These are phyloP conservation scores for Macropis europaea DNA, from an alignment of 2,888 invertebrate species.

Conservation along the genomic window DNA sequence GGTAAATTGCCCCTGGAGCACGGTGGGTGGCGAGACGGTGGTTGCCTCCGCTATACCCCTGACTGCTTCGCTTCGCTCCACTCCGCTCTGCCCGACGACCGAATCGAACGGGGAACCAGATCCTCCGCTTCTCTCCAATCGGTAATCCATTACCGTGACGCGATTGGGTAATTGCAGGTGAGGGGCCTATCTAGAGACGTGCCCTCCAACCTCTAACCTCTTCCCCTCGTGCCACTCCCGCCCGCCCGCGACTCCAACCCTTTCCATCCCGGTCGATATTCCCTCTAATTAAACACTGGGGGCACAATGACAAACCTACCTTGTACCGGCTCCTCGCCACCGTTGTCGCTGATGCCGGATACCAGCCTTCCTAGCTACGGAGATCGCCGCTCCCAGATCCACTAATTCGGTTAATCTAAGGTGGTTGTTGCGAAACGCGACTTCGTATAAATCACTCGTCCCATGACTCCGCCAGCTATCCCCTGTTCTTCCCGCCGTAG, in stretches of 20 bases:
- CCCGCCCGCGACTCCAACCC: slow-evolving; percentile 46
- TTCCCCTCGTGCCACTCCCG: slow-evolving; percentile 26
- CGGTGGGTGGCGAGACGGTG: slow-evolving; percentile 64
- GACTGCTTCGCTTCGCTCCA: slow-evolving; percentile 44
- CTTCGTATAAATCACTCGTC: slow-evolving; percentile 73
- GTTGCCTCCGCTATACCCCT: slow-evolving; percentile 43
- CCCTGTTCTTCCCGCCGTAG: slow-evolving; percentile 35
- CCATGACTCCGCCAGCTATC: slow-evolving; percentile 58
- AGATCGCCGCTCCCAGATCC: slow-evolving; percentile 58
- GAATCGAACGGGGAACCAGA: slow-evolving; percentile 61
- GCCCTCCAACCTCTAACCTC: slow-evolving; percentile 58
- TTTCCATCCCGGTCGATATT: slow-evolving; percentile 69
- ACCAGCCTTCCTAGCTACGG: slow-evolving; percentile 21
- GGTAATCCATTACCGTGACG: slow-evolving; percentile 77
- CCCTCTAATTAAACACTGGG: slow-evolving; percentile 77
- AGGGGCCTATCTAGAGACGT: slow-evolving; percentile 73
- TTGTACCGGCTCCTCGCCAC: slow-evolving; percentile 60
- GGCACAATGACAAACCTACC: slow-evolving; percentile 76
- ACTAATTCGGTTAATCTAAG: slow-evolving; percentile 76
- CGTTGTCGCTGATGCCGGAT: slow-evolving; percentile 47
- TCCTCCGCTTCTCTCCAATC: slow-evolving; percentile 68
- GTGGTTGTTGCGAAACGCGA: slow-evolving; percentile 71
- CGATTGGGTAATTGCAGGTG: slow-evolving; percentile 77
- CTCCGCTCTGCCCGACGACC: slow-evolving; percentile 43
- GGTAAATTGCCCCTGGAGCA: slow-evolving; percentile 76